Evolutionary conservation across 2,888 invertebrate genomes (phyloP).

Genomic region (Lasioglossum villosulum): DNA sequence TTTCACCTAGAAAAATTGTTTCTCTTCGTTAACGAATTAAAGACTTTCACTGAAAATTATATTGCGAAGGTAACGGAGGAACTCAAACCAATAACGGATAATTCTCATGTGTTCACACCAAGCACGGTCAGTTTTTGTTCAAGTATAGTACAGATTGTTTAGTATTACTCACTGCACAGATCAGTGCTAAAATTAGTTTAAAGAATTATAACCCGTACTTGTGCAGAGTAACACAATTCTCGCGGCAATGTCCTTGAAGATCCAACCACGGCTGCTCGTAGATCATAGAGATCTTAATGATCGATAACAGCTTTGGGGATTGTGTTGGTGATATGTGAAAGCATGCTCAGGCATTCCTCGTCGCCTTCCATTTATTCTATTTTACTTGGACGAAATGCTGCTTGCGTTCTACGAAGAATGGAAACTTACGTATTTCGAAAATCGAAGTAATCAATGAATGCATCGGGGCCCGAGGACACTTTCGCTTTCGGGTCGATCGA

Average conservation of each 20-base stretch:
- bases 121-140: not conserved
- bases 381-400: conserved; percentile 29
- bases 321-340: conserved; percentile 27
- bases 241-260: conserved; percentile 56
- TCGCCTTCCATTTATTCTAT: conserved; percentile 38
- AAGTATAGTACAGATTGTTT: conserved; percentile 1
- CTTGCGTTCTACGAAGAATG: not conserved
- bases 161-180: conserved; percentile 26
- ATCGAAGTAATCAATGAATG: not conserved
- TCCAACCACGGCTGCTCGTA: conserved; percentile 58
- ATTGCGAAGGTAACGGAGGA: not conserved
- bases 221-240: conserved; percentile 52
- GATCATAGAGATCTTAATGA: conserved; percentile 55
- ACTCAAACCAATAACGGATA: not conserved
- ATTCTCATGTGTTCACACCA: not conserved
- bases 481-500: not conserved
- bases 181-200: conserved; percentile 45
- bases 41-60: not conserved
- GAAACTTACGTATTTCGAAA: conserved; percentile 17
- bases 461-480: not conserved
- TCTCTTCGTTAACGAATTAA: not conserved
- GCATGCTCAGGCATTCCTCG: conserved; percentile 21
- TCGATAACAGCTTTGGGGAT: conserved; percentile 51
- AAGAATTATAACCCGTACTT: conserved; percentile 28
- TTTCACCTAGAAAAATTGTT: not conserved